These are phyloP conservation scores for Clinocottus analis DNA, from an alignment of 2,113 vertebrate genomes.

Conservation along the genomic window DNA sequence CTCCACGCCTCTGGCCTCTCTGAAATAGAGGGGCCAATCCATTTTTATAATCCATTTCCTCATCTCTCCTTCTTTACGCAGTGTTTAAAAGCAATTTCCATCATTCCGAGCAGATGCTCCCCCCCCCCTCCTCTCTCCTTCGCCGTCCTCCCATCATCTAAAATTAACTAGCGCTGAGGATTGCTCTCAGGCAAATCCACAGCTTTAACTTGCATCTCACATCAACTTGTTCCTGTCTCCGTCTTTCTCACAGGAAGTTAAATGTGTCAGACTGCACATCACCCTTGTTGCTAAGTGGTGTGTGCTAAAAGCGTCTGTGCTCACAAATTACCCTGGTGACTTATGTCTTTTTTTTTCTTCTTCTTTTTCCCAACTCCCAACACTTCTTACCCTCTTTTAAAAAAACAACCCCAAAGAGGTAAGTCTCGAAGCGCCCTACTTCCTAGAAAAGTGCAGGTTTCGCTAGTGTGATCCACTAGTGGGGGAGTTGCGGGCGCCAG, in stretches of 20 bases:
- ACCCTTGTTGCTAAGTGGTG: slow-evolving; percentile 61
- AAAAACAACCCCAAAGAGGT: slow-evolving; percentile 6
- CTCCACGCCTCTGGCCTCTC: slow-evolving; percentile 30
- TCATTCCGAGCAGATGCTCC: slow-evolving; percentile 59
- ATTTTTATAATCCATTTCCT: slow-evolving; percentile 57
- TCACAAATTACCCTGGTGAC: slow-evolving; percentile 40
- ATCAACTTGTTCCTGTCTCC: slow-evolving; percentile 59
- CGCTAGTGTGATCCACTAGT: slow-evolving; percentile 1
- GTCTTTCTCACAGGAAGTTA: slow-evolving; percentile 60
- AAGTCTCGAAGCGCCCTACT: not conserved
- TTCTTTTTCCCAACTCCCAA: not conserved
- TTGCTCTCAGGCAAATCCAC: slow-evolving; percentile 72
- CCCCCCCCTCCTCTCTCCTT: slow-evolving; percentile 18
- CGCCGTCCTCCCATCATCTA: slow-evolving; percentile 67
- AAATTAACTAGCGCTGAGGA: slow-evolving; percentile 71
- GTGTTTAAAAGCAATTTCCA: slow-evolving; percentile 68
- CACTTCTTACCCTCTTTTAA: slow-evolving; percentile 11
- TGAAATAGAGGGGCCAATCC: slow-evolving; percentile 38
- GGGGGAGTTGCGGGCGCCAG: slow-evolving; percentile 1
- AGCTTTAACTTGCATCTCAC: slow-evolving; percentile 66
- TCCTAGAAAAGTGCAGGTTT: slow-evolving; percentile 3
- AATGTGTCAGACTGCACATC: slow-evolving; percentile 67
- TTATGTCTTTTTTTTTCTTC: not conserved
- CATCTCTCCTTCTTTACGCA: slow-evolving; percentile 50
- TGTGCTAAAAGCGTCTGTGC: slow-evolving; percentile 55